phyloP scores from a whole-genome alignment of 2,113 vertebrate genomes.

The Lipotes vexillifer region DNA sequence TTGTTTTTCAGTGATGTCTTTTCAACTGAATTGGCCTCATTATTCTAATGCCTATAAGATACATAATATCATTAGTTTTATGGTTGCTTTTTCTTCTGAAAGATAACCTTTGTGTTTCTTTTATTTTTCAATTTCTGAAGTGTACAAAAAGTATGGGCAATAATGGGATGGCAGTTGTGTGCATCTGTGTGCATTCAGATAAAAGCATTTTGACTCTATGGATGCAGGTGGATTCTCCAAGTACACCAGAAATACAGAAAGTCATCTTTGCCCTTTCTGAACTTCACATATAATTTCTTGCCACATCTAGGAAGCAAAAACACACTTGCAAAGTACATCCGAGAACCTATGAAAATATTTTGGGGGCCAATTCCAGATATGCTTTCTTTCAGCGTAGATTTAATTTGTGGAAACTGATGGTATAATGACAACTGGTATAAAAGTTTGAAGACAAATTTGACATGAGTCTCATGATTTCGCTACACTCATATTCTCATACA shows the following conservation, averaged over 20 bases:
- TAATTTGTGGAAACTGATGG: neutral
- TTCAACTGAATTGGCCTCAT: neutral
- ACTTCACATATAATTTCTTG: neutral
- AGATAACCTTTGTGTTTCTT: neutral
- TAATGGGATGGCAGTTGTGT: neutral
- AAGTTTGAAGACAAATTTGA: slow-evolving; percentile 1
- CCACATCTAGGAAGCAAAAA: neutral
- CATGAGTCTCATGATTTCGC: neutral
- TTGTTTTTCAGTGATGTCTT: neutral
- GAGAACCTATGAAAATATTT: neutral
- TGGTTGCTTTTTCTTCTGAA: neutral
- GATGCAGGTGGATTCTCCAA: neutral
- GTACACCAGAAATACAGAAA: neutral
- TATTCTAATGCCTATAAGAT: neutral
- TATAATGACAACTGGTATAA: neutral
- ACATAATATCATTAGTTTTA: neutral
- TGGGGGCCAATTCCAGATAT: neutral
- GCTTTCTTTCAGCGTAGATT: neutral
- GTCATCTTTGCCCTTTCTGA: neutral
- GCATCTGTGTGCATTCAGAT: neutral
- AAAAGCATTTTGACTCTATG: neutral
- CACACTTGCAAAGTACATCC: neutral
- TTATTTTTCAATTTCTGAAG: neutral
- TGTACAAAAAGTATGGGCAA: neutral
- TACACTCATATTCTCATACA: neutral